phyloP scores from a whole-genome alignment of 2,113 vertebrate species.

The Alethe castanea region DNA sequence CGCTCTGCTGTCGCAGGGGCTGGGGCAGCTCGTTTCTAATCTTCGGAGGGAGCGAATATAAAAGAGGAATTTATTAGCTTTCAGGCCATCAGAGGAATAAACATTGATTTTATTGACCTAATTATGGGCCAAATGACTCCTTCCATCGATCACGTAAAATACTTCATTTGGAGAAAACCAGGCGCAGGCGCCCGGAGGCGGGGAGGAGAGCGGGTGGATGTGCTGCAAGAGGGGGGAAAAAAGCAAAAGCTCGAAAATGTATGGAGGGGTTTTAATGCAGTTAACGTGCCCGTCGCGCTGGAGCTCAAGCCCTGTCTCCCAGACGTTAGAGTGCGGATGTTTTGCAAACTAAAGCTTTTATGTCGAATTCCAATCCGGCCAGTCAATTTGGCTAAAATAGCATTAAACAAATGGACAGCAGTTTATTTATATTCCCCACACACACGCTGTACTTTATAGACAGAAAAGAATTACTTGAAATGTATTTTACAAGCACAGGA shows the following conservation, averaged over 20 bases:
- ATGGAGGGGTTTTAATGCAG: conserved; percentile 31
- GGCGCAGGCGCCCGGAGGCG: conserved; percentile 38
- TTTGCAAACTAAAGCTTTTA: conserved; percentile 61
- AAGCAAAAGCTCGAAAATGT: conserved; percentile 23
- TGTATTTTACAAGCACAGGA: conserved; percentile 43
- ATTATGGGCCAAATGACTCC: conserved; percentile 65
- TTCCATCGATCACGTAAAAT: conserved; percentile 67
- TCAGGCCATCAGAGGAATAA: conserved; percentile 52
- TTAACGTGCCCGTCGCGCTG: conserved; percentile 40
- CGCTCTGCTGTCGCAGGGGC: neutral
- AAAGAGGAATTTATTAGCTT: conserved; percentile 64
- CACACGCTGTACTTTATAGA: neutral
- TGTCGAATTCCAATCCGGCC: conserved; percentile 58
- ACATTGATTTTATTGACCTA: conserved; percentile 75
- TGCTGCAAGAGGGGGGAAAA: neutral
- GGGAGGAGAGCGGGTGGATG: conserved; percentile 50
- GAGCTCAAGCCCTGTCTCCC: conserved; percentile 32
- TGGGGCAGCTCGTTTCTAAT: conserved; percentile 16
- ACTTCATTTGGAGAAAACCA: conserved; percentile 63
- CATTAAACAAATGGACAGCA: conserved; percentile 60
- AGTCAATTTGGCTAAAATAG: conserved; percentile 65
- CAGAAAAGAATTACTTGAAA: conserved; percentile 31
- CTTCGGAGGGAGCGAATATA: conserved; percentile 60
- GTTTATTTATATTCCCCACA: conserved; percentile 21
- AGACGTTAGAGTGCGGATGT: conserved; percentile 56